Evolutionary conservation across 2,888 invertebrate species (phyloP), one percentile per base, ranked within the genome.

Genomic region (Chymomyza procnemis): DNA sequence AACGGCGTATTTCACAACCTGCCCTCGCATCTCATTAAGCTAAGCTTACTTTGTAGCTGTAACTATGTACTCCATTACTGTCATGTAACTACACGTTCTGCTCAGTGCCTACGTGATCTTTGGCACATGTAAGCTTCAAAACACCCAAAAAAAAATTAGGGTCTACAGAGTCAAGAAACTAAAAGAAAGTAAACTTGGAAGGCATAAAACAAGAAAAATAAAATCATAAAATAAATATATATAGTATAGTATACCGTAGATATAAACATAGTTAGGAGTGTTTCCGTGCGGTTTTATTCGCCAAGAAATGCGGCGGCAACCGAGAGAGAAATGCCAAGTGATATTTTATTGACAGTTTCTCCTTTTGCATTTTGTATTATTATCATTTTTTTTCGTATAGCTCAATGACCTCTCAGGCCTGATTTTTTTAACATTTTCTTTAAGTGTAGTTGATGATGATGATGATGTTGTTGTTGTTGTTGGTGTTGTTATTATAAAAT

Each of bases 181-280:
- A 48, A 77, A 71, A 68, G 78, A 76, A 76, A 76, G 75, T 68
- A 60, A 64, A 47, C 50, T 50, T 41, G 50, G 34, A 12, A 41
- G 6, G 52, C 21, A 8, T 8, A 26, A 26, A 6, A 26, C 4
- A 26, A 26, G 5, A 26, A 26, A 26, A 26, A 26, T 26, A 26
- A 26, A 26, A 26, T 6, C 8, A 26, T 26, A 48, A 61, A 69
- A 60, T 19, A 46, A 41, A 41, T 12, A 41, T 41, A 41, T 41
- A 14, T 5, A 5, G 12, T 41, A 41, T 41, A 26, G 26, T 26
- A 22, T 26, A 22, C 3, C 4, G 8, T 34, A 41, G 34, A 3
- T 41, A 41, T 41, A 41, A 41, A 12, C 34, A 41, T 41, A 41
- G 34, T 41, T 41, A 41, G 12, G 34, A 12, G 34, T 41, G 34